Percentiles rank a stretch among this genome's conserved stretches.
These are phyloP conservation scores for Ranitomeya variabilis DNA, from an alignment of 2,113 vertebrate genomes.

Conservation along the genomic window DNA sequence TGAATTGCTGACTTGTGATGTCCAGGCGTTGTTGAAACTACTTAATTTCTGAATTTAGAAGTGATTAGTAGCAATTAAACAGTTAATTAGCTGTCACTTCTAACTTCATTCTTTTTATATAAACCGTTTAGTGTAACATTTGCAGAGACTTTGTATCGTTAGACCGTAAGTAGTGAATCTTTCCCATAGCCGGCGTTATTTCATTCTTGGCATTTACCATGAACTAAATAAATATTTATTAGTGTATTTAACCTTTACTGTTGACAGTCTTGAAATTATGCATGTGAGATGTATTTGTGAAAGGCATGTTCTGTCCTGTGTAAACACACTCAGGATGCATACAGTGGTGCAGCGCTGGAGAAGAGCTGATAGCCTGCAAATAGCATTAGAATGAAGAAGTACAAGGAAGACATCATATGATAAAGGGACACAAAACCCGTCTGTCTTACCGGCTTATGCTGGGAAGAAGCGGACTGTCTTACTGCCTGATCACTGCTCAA, in stretches of 20 bases:
- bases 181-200: not conserved
- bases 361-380: not conserved
- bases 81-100: not conserved
- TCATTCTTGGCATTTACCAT: slow-evolving; percentile 27
- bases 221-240: slow-evolving; percentile 35
- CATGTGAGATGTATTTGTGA: slow-evolving; percentile 7
- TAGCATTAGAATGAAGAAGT: not conserved
- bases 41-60: not conserved
- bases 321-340: slow-evolving; percentile 3
- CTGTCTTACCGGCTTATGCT: not conserved
- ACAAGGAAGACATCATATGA: not conserved
- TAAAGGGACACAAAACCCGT: not conserved
- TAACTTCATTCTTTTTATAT: not conserved
- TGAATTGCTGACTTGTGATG: not conserved
- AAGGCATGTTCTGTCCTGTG: slow-evolving; percentile 13
- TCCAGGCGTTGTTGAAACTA: not conserved
- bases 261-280: slow-evolving; percentile 21
- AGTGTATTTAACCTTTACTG: slow-evolving; percentile 28
- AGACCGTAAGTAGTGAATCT: not conserved
- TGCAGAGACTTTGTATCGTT: not conserved
- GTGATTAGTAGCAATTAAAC: not conserved
- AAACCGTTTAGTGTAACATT: not conserved
- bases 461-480: not conserved
- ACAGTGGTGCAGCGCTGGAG: not conserved
- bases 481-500: not conserved